Evolutionary conservation across 2,113 vertebrate genomes (phyloP).

Genomic region (Aix galericulata): DNA sequence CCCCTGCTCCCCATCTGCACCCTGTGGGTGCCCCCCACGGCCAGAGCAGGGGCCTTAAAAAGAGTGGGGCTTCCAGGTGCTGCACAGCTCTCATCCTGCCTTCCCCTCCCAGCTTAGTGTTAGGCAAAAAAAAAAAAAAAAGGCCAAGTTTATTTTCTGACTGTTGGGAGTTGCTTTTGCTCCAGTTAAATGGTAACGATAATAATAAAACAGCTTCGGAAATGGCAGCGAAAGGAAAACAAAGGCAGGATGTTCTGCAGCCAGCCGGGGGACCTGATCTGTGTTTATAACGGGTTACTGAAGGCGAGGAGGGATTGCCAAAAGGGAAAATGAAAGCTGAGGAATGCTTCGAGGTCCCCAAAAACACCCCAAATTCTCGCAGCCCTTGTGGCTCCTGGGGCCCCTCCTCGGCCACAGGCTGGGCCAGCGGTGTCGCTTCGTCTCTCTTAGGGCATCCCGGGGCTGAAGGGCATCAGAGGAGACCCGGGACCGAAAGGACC

Average conservation of each 20-base stretch:
- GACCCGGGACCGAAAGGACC: slow-evolving; percentile 77
- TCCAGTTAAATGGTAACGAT: background rate
- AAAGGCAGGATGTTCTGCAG: background rate
- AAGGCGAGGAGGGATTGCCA: background rate
- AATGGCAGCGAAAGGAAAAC: background rate
- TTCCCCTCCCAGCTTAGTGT: background rate
- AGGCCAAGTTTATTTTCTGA: background rate
- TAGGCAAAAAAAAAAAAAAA: background rate
- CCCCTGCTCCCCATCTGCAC: background rate
- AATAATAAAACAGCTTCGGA: background rate
- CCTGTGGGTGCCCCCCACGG: accelerated
- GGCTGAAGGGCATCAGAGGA: slow-evolving; percentile 78
- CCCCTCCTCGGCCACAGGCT: background rate
- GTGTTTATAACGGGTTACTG: background rate
- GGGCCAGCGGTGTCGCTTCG: accelerated
- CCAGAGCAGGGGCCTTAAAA: background rate
- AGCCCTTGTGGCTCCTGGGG: accelerated
- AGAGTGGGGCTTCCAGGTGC: background rate
- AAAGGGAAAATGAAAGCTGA: background rate
- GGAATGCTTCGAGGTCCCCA: background rate
- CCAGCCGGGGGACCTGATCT: background rate
- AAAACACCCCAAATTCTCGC: background rate
- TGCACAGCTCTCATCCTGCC: background rate
- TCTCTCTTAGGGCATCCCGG: slow-evolving; percentile 77
- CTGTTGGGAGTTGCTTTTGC: background rate